These are phyloP conservation scores for Meganola albula DNA, from an alignment of 2,888 invertebrate genomes.

Conservation along the genomic window DNA sequence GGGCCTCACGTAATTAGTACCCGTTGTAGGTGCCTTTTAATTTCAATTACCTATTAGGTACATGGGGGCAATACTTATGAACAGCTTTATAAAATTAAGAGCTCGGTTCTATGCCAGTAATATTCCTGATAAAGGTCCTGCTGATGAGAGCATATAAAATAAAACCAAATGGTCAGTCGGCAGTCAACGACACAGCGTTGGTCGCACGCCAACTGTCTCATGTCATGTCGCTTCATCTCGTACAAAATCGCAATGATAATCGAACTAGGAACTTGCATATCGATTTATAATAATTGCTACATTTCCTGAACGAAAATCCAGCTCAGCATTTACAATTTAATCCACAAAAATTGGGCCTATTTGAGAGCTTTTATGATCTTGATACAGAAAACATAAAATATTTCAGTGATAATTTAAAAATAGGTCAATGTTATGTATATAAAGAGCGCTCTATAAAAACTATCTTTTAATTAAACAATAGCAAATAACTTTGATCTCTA, in stretches of 20 bases:
- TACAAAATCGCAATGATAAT: constrained; percentile 23
- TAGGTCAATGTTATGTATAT: too few relatives aligned
- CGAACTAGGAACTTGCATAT: constrained; percentile 30
- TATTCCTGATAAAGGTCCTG: constrained; percentile 56
- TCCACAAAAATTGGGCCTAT: too few relatives aligned
- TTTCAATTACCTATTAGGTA: constrained; percentile 5
- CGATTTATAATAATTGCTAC: constrained; percentile 36
- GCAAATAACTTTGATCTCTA: constrained; percentile 22
- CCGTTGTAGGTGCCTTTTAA: too few relatives aligned
- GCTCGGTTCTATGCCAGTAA: constrained; percentile 30
- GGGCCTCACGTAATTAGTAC: too few relatives aligned
- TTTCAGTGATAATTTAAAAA: too few relatives aligned
- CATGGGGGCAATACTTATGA: constrained; percentile 4
- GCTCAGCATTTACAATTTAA: too few relatives aligned
- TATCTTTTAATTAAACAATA: constrained; percentile 24
- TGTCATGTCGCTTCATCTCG: constrained; percentile 30
- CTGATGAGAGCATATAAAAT: constrained; percentile 67
- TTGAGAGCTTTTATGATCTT: too few relatives aligned
- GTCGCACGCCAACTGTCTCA: constrained; percentile 62
- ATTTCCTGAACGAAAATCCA: too few relatives aligned
- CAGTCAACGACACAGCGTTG: constrained; percentile 59
- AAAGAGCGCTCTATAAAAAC: too few relatives aligned
- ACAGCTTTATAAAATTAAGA: constrained; percentile 19
- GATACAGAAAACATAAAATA: too few relatives aligned
- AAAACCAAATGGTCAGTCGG: constrained; percentile 59